Base-by-base conservation (phyloP, 64 coral and sea anemone genomes). In the Montipora foliosa region DNA sequence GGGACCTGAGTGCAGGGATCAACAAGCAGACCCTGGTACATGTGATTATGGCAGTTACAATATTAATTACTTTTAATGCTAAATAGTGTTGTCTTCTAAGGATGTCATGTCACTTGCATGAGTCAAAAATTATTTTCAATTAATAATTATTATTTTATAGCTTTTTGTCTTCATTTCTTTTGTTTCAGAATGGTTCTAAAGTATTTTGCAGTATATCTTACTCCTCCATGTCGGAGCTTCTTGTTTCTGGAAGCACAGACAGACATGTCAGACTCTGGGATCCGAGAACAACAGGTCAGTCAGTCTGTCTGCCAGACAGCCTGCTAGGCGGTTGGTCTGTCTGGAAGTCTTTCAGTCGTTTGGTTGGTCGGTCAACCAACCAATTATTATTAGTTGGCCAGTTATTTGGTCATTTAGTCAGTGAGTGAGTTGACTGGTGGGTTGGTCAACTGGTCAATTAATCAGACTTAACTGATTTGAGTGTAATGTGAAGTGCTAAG, bases 11-110 rank as follows among this genome's bases (percentile, higher is more conserved):
- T 0, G 88, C 97, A 89, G 97, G 95, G 4, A 53, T 94, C 47
- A 96, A 99, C 44, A 98, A 98, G 84, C 94, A 98, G 47, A 98
- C 97, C 8, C 22, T 99, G 94, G 97, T 98, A 79, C 49, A 84
- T 70, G 10, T 67, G 15, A 6, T 15, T 6, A 24, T 17, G 50
- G 14, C 6, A 48, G 8, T 49, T 16, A 17, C 17, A 47, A 49
- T 78, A 48, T 14, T 64, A 64, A 64, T 64, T 64, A 14, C 52
- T 55, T 55, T 10, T 55, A 10, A 10, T 55, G 52, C 52, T 55
- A 55, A 37, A 2, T 37, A 37, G 0, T 37, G 37, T 37, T 2
- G 1, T 37, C 37, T 37, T 37, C 37, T 37, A 37, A 37, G 37
- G 37, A 37, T 37, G 37, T 37, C 37, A 37, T 2, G 5, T 8